These are phyloP conservation scores for Chaetura pelagica DNA, from an alignment of 2,113 vertebrate genomes.

Conservation along the genomic window DNA sequence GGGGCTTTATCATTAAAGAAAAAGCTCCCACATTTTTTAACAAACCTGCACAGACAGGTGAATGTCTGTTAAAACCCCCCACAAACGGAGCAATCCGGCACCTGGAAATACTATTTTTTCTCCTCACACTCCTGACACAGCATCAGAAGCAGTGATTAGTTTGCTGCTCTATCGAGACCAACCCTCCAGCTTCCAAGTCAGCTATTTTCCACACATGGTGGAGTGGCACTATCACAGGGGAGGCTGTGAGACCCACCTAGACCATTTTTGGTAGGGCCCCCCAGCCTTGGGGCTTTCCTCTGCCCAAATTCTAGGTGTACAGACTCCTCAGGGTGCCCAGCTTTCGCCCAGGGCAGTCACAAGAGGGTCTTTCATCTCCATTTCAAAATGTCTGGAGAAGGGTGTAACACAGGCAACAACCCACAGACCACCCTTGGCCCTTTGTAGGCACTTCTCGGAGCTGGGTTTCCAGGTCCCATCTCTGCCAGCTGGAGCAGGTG, in stretches of 20 bases:
- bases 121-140: background rate
- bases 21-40: background rate
- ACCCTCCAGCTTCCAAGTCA: background rate
- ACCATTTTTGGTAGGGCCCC: background rate
- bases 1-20: background rate
- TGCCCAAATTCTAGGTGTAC: background rate
- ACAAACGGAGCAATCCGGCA: background rate
- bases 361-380: rapidly evolving
- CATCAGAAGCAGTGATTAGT: background rate
- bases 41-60: background rate
- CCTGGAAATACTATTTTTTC: background rate
- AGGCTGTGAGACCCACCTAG: background rate
- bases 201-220: rapidly evolving
- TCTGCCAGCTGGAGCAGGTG: background rate
- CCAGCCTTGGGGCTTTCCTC: background rate
- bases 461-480: background rate
- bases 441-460: background rate
- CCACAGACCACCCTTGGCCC: background rate
- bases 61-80: background rate
- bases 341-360: background rate
- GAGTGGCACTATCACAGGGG: rapidly evolving
- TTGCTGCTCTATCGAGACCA: background rate
- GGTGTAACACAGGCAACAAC: background rate
- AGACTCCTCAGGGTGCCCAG: background rate
- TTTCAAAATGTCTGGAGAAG: background rate